Conservation (phyloP, 2,888 invertebrate species). For the Folsomia manolachei region DNA sequence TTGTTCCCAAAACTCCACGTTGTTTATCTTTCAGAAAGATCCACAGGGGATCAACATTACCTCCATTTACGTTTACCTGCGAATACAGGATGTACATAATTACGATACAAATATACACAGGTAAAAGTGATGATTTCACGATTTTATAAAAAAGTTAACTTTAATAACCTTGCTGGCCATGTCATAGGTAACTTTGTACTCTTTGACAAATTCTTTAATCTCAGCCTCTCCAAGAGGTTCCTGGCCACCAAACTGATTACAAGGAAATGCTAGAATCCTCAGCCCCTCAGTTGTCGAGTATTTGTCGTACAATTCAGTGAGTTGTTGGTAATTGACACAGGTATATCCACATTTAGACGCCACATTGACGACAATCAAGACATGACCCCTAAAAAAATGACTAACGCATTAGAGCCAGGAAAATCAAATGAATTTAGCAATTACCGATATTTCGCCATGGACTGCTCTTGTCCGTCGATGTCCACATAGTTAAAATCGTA, state of each 20-base stretch:
- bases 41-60: conserved; percentile 66
- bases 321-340: conserved; percentile 47
- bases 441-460: conserved; percentile 45
- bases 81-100: no score
- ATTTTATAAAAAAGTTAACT: no score
- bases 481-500: conserved; percentile 44
- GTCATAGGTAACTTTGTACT: conserved; percentile 59
- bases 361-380: conserved; percentile 48
- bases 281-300: conserved; percentile 44
- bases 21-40: conserved; percentile 55
- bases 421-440: background rate
- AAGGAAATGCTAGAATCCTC: conserved; percentile 46
- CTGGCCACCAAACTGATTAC: conserved; percentile 48
- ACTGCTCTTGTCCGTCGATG: conserved; percentile 45
- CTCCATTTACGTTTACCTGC: conserved; percentile 70
- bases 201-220: conserved; percentile 63
- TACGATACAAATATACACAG: no score
- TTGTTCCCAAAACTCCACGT: conserved; percentile 32
- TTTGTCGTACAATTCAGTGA: conserved; percentile 46
- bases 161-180: no score
- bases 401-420: background rate
- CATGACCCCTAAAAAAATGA: conserved; percentile 39
- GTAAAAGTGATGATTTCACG: no score
- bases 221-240: conserved; percentile 70
- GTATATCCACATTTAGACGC: conserved; percentile 50